These are phyloP conservation scores for Zaprionus lachaisei DNA, from an alignment of 1,140 invertebrate genomes.

Conservation along the genomic window DNA sequence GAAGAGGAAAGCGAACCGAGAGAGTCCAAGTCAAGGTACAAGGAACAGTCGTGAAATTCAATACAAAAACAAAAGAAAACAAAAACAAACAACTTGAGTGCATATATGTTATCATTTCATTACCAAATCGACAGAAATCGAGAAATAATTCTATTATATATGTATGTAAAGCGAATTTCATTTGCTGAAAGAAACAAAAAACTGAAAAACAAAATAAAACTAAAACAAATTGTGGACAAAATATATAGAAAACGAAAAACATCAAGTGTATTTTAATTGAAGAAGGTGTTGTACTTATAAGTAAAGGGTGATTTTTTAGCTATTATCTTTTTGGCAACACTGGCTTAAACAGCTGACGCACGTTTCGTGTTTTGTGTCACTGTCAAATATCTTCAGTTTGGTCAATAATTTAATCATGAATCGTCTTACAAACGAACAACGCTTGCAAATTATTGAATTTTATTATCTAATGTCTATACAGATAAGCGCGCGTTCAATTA, in stretches of 20 bases:
- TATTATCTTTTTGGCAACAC: no score
- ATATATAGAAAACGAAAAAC: constrained; percentile 63
- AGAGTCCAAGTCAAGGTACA: constrained; percentile 39
- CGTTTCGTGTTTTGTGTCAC: no score
- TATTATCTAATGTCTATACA: no score
- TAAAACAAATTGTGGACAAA: constrained; percentile 58
- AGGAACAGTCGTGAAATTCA: constrained; percentile 55
- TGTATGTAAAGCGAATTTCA: constrained; percentile 66
- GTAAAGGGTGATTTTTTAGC: no score
- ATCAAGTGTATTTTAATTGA: constrained; percentile 11
- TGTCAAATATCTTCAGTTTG: no score
- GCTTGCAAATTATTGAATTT: no score
- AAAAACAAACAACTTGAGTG: constrained; percentile 33
- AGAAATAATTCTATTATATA: constrained; percentile 49
- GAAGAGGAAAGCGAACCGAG: constrained; percentile 11
- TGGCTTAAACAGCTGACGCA: no score
- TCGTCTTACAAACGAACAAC: no score
- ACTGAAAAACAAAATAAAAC: constrained; percentile 36
- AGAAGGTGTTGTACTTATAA: neutral
- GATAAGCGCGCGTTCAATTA: no score
- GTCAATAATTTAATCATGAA: no score
- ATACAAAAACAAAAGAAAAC: constrained; percentile 2
- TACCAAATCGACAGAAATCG: constrained; percentile 1
- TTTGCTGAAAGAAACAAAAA: constrained; percentile 57
- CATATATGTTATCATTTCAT: constrained; percentile 70